Evolutionary conservation across 2,888 invertebrate species (phyloP), one percentile per base, ranked within the genome.

Genomic region (Drosophila pullipes): DNA sequence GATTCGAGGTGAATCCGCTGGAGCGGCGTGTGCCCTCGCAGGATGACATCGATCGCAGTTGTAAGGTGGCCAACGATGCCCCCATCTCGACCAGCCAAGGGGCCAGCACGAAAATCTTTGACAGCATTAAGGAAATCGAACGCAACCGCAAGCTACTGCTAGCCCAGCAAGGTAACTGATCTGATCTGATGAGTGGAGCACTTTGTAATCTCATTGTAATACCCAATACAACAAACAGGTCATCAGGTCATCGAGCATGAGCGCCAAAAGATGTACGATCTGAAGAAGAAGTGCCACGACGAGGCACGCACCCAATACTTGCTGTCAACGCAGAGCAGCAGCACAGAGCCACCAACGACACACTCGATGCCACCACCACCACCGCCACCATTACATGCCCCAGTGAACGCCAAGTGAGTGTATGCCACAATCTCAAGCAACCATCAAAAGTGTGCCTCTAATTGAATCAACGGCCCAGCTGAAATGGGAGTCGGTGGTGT

Each of bases 211-310:
- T 18, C 9, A 25, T 1, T 11, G 13, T 22, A n/a, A n/a, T 37
- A 0, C 4, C 9, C 9, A 16, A 16, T 47, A 16, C 25, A 47
- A 7, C 49, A 2, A 28, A 28, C 71, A 98, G 98, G 98, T 74
- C 97, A 97, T 85, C 96, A 97, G 94, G 97, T 98, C 76, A 98
- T 98, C 89, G 98, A 98, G 91, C 97, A 98, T 91, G 98, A 98
- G 93, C 95, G 97, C 47, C 96, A 97, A 83, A 96, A 98, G 87
- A 97, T 98, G 82, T 95, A 96, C 72, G 98, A 97, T 89, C 93
- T 98, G 65, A 98, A 98, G 91, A 95, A 97, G 81, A 95, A 97
- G 55, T 97, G 97, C 0, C 98, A 98, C 90, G 96, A 97, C 92
- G 98, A 98, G 93, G 98, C 98, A 4, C 96, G 97, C 78, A 97